Conservation (phyloP, 2,113 vertebrate genomes). For the Spea multiplicata region DNA sequence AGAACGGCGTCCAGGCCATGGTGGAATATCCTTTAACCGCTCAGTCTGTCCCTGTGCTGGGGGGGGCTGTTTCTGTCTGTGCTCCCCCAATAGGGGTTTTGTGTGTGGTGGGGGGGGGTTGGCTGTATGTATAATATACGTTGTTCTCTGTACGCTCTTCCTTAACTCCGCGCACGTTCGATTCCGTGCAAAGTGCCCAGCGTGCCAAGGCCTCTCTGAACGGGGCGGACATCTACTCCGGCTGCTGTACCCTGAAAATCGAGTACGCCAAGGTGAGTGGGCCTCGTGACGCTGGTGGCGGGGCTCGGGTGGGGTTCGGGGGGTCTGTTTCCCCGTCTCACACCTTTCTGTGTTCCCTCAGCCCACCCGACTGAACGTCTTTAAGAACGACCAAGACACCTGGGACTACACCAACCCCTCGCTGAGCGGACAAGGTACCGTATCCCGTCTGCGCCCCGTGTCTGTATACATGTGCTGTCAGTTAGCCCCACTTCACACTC, state of each 20-base stretch:
- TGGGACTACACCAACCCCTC: slow-evolving; percentile 97
- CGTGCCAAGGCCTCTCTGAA: slow-evolving; percentile 93
- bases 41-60: not conserved
- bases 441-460: slow-evolving; percentile 35
- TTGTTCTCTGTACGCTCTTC: slow-evolving; percentile 43
- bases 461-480: slow-evolving; percentile 46
- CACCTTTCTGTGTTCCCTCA: slow-evolving; percentile 49
- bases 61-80: not conserved
- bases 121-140: not conserved
- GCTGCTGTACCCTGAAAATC: slow-evolving; percentile 93
- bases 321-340: no score
- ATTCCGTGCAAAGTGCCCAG: slow-evolving; percentile 92
- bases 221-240: slow-evolving; percentile 93
- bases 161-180: slow-evolving; percentile 79
- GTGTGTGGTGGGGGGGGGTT: not conserved
- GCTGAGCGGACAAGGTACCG: slow-evolving; percentile 90
- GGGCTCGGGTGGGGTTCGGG: no score
- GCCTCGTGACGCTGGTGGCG: not conserved
- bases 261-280: slow-evolving; percentile 89
- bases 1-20: slow-evolving; percentile 95
- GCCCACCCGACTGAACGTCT: slow-evolving; percentile 93
- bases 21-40: slow-evolving; percentile 89
- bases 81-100: not conserved
- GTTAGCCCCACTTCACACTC: slow-evolving; percentile 57
- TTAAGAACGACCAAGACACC: slow-evolving; percentile 96